Conservation (phyloP, 2,797 vertebrate genomes). For the Semotilus atromaculatus region DNA sequence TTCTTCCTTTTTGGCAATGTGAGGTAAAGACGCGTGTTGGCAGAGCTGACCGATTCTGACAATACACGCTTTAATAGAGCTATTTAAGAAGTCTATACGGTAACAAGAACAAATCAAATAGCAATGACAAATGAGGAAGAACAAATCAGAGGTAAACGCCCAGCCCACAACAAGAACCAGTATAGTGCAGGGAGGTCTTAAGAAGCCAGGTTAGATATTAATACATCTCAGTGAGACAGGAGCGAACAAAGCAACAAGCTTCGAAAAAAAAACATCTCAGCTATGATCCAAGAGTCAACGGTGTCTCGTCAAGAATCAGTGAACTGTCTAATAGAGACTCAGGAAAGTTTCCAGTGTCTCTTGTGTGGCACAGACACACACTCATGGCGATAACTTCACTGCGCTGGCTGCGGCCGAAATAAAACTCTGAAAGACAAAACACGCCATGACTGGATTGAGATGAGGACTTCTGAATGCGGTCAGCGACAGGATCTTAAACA, state of each 20-base stretch:
- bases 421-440: conserved; percentile 26
- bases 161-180: neutral
- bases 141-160: neutral
- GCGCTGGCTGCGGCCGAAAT: neutral
- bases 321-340: neutral
- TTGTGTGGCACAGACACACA: neutral
- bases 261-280: neutral
- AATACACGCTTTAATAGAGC: neutral
- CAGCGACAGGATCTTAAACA: conserved; percentile 28
- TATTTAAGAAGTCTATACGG: neutral
- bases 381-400: neutral
- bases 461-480: conserved; percentile 22
- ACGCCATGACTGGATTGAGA: neutral
- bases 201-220: neutral
- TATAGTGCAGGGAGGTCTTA: neutral
- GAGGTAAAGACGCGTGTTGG: neutral
- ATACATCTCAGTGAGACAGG: neutral
- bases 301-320: no score
- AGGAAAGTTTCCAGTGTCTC: neutral
- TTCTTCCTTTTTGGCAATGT: neutral
- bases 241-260: neutral
- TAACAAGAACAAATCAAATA: neutral
- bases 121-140: neutral
- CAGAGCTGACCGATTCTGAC: neutral
- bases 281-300: neutral